These are phyloP conservation scores for Miichthys miiuy DNA, from an alignment of 2,797 vertebrate genomes.

Conservation along the genomic window DNA sequence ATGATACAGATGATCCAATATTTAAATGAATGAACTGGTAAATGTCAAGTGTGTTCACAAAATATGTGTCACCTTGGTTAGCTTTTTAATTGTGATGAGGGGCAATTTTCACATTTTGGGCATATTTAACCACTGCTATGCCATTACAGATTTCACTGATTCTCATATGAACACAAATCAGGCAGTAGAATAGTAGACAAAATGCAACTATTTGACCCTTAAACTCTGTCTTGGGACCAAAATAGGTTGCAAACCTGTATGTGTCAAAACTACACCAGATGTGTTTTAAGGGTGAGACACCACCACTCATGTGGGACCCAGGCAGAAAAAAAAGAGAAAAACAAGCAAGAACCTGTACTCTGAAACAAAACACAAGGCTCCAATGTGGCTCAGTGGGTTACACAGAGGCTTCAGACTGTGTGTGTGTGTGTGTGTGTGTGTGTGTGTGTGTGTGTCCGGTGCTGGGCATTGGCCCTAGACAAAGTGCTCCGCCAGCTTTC, in stretches of 20 bases:
- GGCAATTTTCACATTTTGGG: not conserved
- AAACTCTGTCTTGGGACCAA: slow-evolving; percentile 12
- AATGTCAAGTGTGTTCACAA: not conserved
- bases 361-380: slow-evolving; percentile 57
- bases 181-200: not conserved
- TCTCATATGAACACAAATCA: not conserved
- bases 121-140: not conserved
- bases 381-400: slow-evolving; percentile 60
- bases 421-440: slow-evolving; percentile 32
- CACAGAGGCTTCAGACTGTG: slow-evolving; percentile 54
- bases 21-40: not conserved
- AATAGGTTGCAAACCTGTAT: slow-evolving; percentile 5
- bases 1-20: not conserved
- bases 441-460: slow-evolving; percentile 59
- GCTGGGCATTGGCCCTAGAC: slow-evolving; percentile 78
- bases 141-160: not conserved
- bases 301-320: slow-evolving; percentile 33
- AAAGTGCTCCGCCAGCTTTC: slow-evolving; percentile 81
- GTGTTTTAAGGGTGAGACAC: slow-evolving; percentile 19
- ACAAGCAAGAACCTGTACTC: slow-evolving; percentile 35
- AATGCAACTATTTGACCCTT: slow-evolving; percentile 14
- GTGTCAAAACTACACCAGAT: slow-evolving; percentile 7
- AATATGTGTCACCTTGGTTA: not conserved
- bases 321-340: not conserved
- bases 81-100: slow-evolving; percentile 6